Conservation (phyloP, 2,888 invertebrate species). For the Theretra japonica region DNA sequence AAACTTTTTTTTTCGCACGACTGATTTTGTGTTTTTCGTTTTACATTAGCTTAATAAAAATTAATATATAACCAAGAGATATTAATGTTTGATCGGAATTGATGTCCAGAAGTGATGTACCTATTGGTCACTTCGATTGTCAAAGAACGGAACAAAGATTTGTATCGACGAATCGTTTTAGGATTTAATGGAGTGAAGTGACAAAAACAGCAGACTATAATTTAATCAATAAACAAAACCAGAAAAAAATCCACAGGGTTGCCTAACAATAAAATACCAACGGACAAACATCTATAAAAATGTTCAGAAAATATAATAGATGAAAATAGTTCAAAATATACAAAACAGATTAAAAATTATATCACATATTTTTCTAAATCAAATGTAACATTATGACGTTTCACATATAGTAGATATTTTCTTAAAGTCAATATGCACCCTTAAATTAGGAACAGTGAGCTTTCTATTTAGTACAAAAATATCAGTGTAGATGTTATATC, state of each 20-base stretch:
- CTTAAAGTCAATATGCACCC: constrained; percentile 9
- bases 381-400: background rate
- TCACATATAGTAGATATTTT: constrained; percentile 17
- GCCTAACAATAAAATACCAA: constrained; percentile 1
- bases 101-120: constrained; percentile 31
- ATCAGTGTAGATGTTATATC: background rate
- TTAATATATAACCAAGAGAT: constrained; percentile 36
- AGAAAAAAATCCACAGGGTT: background rate
- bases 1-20: constrained; percentile 51
- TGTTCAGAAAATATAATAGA: background rate
- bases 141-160: background rate
- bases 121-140: constrained; percentile 5
- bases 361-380: constrained; percentile 12
- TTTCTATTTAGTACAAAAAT: constrained; percentile 18
- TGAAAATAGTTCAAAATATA: background rate
- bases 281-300: background rate
- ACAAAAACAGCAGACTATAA: constrained; percentile 22
- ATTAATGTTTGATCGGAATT: constrained; percentile 53
- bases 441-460: constrained; percentile 7
- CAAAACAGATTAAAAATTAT: background rate
- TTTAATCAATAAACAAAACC: background rate
- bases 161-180: constrained; percentile 8
- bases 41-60: constrained; percentile 40
- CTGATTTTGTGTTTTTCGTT: constrained; percentile 64
- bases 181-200: constrained; percentile 21